phyloP scores from a whole-genome alignment of 2,888 invertebrate species.

The Torymus tubicola region DNA sequence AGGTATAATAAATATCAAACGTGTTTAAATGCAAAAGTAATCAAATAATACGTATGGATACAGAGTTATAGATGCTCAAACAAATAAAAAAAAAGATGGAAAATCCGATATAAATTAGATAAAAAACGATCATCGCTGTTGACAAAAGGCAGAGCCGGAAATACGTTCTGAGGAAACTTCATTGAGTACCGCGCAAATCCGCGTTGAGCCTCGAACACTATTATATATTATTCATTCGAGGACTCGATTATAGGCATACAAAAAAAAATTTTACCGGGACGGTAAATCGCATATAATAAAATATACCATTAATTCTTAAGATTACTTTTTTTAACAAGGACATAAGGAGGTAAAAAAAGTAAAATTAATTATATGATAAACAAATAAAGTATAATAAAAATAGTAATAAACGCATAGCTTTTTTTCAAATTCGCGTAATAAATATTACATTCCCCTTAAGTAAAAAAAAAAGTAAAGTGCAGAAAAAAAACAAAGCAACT shows the following conservation, averaged over 20 bases:
- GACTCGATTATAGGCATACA: not conserved
- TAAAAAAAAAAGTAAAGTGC: slow-evolving; percentile 1
- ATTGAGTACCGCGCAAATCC: not conserved
- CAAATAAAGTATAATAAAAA: slow-evolving; percentile 27
- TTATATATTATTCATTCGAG: slow-evolving; percentile 20
- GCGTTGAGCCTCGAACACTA: slow-evolving; percentile 12
- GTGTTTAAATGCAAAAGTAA: slow-evolving; percentile 63
- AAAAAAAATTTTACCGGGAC: not conserved
- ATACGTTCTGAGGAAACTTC: slow-evolving; percentile 19
- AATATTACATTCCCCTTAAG: slow-evolving; percentile 29
- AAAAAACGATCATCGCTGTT: slow-evolving; percentile 34
- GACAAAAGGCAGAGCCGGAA: slow-evolving; percentile 49
- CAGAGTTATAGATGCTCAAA: slow-evolving; percentile 29
- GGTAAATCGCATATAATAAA: slow-evolving; percentile 1
- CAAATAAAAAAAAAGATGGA: slow-evolving; percentile 33
- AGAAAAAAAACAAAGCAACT: too few relatives aligned
- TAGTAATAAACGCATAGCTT: slow-evolving; percentile 46
- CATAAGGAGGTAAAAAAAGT: slow-evolving; percentile 24
- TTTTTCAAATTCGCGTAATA: slow-evolving; percentile 48
- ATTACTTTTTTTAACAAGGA: slow-evolving; percentile 40
- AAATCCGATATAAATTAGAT: slow-evolving; percentile 42
- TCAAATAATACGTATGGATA: slow-evolving; percentile 63
- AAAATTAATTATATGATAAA: slow-evolving; percentile 16
- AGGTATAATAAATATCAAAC: slow-evolving; percentile 57
- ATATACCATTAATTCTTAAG: slow-evolving; percentile 24